phyloP scores from a whole-genome alignment of 2,113 vertebrate species.

The Marmota flaviventris region DNA sequence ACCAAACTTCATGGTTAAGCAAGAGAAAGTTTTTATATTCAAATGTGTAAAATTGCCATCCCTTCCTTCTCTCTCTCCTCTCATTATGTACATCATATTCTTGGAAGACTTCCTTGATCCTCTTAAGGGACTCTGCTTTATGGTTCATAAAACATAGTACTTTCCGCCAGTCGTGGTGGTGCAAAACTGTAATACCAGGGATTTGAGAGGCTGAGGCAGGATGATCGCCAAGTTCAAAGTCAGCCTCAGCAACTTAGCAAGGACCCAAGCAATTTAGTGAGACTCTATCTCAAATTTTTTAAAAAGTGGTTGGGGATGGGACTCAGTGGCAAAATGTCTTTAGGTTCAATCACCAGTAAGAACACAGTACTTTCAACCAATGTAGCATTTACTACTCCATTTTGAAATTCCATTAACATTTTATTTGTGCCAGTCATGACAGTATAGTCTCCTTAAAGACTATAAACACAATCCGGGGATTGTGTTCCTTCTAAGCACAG shows the following conservation, averaged over 20 bases:
- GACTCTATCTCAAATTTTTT: too few species aligned
- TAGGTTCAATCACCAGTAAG: too few species aligned
- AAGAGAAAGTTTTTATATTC: constrained; percentile 31
- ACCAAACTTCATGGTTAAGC: neutral
- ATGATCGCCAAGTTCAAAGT: too few species aligned
- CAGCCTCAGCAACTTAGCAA: too few species aligned
- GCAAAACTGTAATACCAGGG: too few species aligned
- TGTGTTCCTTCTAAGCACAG: neutral
- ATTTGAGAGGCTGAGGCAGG: too few species aligned
- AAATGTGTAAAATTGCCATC: neutral
- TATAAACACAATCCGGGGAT: neutral
- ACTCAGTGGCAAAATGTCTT: too few species aligned
- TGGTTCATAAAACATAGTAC: neutral
- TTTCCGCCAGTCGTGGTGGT: too few species aligned
- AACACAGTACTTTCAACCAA: neutral
- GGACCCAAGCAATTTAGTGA: too few species aligned
- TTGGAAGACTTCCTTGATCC: neutral
- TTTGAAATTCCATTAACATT: neutral
- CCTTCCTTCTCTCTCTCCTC: neutral
- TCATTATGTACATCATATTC: neutral
- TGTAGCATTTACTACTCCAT: neutral
- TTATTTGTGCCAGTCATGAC: neutral
- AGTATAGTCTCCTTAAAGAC: neutral
- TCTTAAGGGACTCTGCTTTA: neutral
- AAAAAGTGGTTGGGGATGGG: too few species aligned